These are phyloP conservation scores for Oryzaephilus surinamensis DNA, from an alignment of 1,140 invertebrate genomes.

Conservation along the genomic window DNA sequence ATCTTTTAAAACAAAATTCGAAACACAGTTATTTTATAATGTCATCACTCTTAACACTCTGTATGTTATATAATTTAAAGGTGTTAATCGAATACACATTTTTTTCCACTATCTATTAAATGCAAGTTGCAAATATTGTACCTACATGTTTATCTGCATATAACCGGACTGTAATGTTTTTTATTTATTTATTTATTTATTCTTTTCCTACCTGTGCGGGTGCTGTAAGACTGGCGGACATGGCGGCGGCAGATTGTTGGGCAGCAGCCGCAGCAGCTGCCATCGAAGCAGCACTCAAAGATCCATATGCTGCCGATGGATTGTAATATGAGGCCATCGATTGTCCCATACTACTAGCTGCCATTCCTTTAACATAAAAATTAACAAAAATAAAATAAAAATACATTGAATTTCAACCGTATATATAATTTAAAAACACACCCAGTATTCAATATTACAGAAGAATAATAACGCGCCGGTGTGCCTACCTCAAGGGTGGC, in stretches of 20 bases:
- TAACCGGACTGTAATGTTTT: too few relatives aligned
- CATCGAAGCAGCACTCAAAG: constrained; percentile 50
- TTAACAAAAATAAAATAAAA: background rate
- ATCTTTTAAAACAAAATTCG: too few relatives aligned
- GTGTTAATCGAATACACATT: too few relatives aligned
- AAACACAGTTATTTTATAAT: too few relatives aligned
- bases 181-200: too few relatives aligned
- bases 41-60: too few relatives aligned
- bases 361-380: constrained; percentile 42
- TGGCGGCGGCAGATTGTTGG: constrained; percentile 48
- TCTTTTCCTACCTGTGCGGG: constrained; percentile 43
- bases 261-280: constrained; percentile 51
- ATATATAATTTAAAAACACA: background rate
- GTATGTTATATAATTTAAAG: too few relatives aligned
- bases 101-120: too few relatives aligned
- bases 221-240: constrained; percentile 45
- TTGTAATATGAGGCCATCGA: constrained; percentile 52
- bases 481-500: too few relatives aligned
- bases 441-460: background rate
- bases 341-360: constrained; percentile 47
- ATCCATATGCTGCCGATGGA: constrained; percentile 51
- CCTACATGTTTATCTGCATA: too few relatives aligned
- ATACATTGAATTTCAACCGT: background rate
- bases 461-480: too few relatives aligned
- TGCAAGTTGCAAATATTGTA: too few relatives aligned